Evolutionary conservation across 1,140 invertebrate genomes (phyloP), one percentile per base, ranked within the genome.

Genomic region (Liolophura sinensis): DNA sequence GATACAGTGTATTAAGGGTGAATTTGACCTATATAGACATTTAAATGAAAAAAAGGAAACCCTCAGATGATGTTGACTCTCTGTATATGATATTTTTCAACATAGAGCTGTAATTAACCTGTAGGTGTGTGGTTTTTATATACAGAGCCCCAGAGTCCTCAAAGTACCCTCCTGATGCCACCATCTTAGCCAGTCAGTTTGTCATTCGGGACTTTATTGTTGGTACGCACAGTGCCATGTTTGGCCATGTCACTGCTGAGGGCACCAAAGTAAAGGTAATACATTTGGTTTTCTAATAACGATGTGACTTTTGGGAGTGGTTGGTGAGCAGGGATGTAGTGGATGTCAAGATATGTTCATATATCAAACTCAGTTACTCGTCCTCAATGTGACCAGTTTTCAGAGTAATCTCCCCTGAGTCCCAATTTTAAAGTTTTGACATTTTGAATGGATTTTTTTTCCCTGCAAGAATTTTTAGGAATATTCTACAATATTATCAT

Each of bases 191-290:
- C 55, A 78, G 73, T 27, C 71, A 76, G 51, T 82, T 85, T 75
- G 72, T 80, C 20, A 73, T 82, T 61, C 68, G 73, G 51, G 79
- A 85, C 67, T 85, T 85, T 78, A 75, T 83, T 46, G 76, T 85
- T 46, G 80, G 80, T 6, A 80, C 81, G 18, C 71, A 72, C 54
- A 79, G 74, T 60, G 82, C 82, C 22, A 70, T 83, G 24, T 79
- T 78, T 70, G 82, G 78, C 56, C 77, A 79, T 70, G 67, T 85
- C 11, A 80, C 73, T 31, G 74, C 81, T 49, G 75, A 82, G 70
- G 83, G 82, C 46, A 79, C 78, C n/a, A 77, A 78, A 65, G 73
- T 84, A 18, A 68, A 79, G 68, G 78, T 83, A 59, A 64, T 40
- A 40, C 31, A 40, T 9, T 40, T 5, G 31, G 3, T 55, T 61